These are phyloP conservation scores for Orestias chungarensis DNA, from an alignment of 2,797 vertebrate genomes.

Conservation along the genomic window DNA sequence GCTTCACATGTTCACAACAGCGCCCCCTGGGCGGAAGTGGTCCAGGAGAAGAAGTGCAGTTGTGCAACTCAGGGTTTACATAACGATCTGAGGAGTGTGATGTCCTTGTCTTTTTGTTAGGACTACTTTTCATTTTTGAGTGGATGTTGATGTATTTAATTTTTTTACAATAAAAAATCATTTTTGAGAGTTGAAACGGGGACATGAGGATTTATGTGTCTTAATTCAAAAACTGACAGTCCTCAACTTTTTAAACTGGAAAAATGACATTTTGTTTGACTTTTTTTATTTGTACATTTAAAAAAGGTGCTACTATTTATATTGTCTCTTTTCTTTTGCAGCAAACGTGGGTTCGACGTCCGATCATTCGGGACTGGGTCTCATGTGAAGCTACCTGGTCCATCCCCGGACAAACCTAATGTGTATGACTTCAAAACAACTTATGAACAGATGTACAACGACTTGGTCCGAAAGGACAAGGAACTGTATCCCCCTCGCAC, in stretches of 20 bases:
- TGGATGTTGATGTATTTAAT: background rate
- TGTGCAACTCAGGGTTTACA: background rate
- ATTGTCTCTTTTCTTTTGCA: conserved; percentile 80
- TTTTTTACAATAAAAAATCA: background rate
- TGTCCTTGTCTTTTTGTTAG: background rate
- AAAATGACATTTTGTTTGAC: too few species aligned
- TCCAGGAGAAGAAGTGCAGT: conserved; percentile 53
- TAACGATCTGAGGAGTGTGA: background rate
- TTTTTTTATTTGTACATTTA: too few species aligned
- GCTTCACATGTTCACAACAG: conserved; percentile 39
- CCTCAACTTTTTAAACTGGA: background rate
- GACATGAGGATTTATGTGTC: background rate
- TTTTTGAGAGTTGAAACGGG: background rate
- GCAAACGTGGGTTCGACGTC: conserved; percentile 96
- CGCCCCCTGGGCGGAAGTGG: conserved; percentile 51
- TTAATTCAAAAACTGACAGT: background rate
- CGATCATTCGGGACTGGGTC: conserved; percentile 96
- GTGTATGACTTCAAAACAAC: conserved; percentile 99
- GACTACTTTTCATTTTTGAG: background rate
- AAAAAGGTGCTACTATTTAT: too few species aligned
- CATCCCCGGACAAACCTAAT: conserved; percentile 98
- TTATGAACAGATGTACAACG: conserved; percentile 99
- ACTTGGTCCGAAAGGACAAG: conserved; percentile 99
- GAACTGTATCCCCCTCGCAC: conserved; percentile 95
- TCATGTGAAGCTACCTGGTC: conserved; percentile 97